Evolutionary conservation across 2,797 vertebrate genomes (phyloP), one percentile per base, ranked within the genome.

Genomic region (Meriones psammophilus): DNA sequence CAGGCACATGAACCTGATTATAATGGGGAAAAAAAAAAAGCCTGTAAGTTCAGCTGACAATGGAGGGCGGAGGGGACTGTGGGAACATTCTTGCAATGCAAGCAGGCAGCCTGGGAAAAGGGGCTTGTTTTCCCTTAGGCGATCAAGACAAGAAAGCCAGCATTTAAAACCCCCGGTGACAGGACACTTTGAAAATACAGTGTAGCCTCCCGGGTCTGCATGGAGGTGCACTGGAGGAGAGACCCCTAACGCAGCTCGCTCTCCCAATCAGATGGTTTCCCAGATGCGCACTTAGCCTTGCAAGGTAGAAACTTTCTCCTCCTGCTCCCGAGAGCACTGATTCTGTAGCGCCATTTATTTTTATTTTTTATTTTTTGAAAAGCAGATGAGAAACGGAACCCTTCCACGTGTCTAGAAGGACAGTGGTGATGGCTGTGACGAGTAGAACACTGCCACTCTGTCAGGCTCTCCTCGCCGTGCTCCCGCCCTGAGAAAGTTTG

Each of bases 21-120:
- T 30, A 88, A 66, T 60, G 66, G 56, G 33, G 33, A 42, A 26
- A 42, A 74, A 58, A 71, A 91, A 95, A 60, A 85, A 0, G 6
- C 84, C 60, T 74, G 87, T 91, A 87, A 96, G 90, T 80, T 87
- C 20, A 50, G n/a, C 1, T 18, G 73, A 84, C 91, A 92, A 1
- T 96, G n/a, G 91, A 92, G 36, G 60, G 58, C 0, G 3, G 78
- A 73, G 68, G 50, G 81, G 50, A 78, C 96, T 97, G 97, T 98
- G 98, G 97, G 98, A 98, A 98, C 95, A 88, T 98, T 97, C 80
- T 86, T 96, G 54, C 20, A 92, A 83, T 77, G 1, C 28, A 92
- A 78, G 81, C 2, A 4, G n/a, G 66, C 89, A 80, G 92, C n/a
- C 0, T 76, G 69, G 13, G 10, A 97, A 96, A 92, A 92, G 69